phyloP scores from a whole-genome alignment of 2,113 vertebrate species.

The Solea solea region DNA sequence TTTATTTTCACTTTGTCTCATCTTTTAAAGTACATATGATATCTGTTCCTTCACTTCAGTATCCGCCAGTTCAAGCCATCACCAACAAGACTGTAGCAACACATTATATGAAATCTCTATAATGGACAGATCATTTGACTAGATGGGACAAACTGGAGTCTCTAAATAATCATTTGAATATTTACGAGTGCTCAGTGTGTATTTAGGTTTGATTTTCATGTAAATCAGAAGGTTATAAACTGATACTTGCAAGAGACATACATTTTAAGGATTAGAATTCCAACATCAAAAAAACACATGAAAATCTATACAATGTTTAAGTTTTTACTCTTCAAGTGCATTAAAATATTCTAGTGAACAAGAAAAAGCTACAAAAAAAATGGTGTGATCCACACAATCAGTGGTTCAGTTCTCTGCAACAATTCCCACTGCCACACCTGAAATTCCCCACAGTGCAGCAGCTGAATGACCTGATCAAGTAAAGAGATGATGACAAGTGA shows the following conservation, averaged over 20 bases:
- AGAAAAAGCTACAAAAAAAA: slow-evolving; percentile 52
- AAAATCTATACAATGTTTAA: slow-evolving; percentile 48
- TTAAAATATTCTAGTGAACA: slow-evolving; percentile 61
- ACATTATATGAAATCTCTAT: slow-evolving; percentile 35
- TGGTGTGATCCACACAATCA: slow-evolving; percentile 44
- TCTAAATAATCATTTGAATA: slow-evolving; percentile 27
- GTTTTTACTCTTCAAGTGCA: slow-evolving; percentile 59
- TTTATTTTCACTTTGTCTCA: slow-evolving; percentile 79
- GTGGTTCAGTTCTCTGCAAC: slow-evolving; percentile 64
- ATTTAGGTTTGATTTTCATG: background rate
- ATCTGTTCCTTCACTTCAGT: slow-evolving; percentile 40
- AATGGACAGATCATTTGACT: slow-evolving; percentile 35
- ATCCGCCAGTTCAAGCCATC: slow-evolving; percentile 46
- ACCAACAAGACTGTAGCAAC: slow-evolving; percentile 47
- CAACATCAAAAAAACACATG: slow-evolving; percentile 37
- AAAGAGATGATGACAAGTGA: background rate
- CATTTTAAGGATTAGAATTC: background rate
- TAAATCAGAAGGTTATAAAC: background rate
- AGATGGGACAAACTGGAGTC: slow-evolving; percentile 20
- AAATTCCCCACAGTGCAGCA: slow-evolving; percentile 32
- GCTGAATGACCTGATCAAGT: background rate
- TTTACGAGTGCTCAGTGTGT: background rate
- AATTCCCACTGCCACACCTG: slow-evolving; percentile 27
- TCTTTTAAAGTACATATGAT: slow-evolving; percentile 61
- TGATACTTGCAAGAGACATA: background rate